A percentile compares a stretch with the other conserved stretches of the same genome.
Conservation (phyloP, 2,888 invertebrate species). For the Drosophila ochracea region DNA sequence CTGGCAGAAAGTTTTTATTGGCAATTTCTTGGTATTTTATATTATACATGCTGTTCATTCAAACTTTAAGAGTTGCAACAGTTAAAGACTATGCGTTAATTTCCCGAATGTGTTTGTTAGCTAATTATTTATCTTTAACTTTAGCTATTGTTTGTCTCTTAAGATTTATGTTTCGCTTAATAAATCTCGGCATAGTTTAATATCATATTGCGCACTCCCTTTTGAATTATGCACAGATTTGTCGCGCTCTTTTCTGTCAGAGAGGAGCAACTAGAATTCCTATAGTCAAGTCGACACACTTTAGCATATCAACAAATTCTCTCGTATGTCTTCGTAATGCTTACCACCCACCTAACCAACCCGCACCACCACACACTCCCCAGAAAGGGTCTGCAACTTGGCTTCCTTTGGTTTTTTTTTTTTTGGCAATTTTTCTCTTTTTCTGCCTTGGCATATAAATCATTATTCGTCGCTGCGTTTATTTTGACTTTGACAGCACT, state of each 20-base stretch:
- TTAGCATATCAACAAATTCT: constrained; percentile 57
- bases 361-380: neutral
- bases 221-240: constrained; percentile 65
- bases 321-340: constrained; percentile 43
- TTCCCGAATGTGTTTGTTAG: neutral
- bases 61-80: constrained; percentile 22
- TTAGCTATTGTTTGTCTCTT: neutral
- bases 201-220: constrained; percentile 21
- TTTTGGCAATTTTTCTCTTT: constrained; percentile 40
- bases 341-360: neutral
- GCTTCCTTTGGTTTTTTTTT: constrained; percentile 25
- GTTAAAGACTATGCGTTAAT: neutral
- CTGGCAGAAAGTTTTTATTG: constrained; percentile 45
- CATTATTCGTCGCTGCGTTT: constrained; percentile 75
- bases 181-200: constrained; percentile 55
- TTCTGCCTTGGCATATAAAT: constrained; percentile 58
- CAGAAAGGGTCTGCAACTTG: constrained; percentile 31
- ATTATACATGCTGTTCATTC: neutral
- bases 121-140: constrained; percentile 26
- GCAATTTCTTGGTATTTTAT: constrained; percentile 15
- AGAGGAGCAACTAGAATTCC: constrained; percentile 10
- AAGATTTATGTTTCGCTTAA: constrained; percentile 60
- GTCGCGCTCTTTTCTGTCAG: constrained; percentile 61
- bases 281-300: constrained; percentile 21
- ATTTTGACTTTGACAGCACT: constrained; percentile 75